Percentiles rank a stretch among this genome's conserved stretches.
Evolutionary conservation across 2,113 vertebrate genomes (phyloP).

Genomic region (Melierax canorus): DNA sequence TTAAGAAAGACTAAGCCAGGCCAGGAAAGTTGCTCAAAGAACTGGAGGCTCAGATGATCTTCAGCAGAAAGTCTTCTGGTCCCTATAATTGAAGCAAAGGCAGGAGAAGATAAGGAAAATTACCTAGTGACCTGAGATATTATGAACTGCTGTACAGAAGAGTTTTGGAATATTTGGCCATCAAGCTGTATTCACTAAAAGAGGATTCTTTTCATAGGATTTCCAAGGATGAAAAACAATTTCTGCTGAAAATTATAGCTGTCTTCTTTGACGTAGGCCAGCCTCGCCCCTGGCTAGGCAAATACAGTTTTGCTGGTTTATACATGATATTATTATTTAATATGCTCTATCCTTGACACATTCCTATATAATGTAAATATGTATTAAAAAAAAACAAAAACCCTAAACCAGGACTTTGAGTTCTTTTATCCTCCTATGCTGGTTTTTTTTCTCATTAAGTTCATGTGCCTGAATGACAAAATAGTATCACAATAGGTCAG

Average conservation of each 20-base stretch:
- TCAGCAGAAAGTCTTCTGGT: not conserved
- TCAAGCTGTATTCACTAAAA: not conserved
- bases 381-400: not conserved
- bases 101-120: not conserved
- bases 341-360: not conserved
- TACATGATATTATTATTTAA: not conserved
- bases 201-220: not conserved
- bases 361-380: not conserved
- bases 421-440: not conserved
- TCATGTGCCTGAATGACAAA: not conserved
- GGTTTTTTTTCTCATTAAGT: not conserved
- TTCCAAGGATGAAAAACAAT: not conserved
- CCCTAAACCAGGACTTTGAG: not conserved
- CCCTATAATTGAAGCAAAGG: slow-evolving; percentile 27
- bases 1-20: slow-evolving; percentile 5
- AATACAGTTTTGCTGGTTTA: not conserved
- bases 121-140: not conserved
- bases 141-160: not conserved
- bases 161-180: not conserved
- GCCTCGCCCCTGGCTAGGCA: not conserved
- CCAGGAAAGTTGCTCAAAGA: not conserved
- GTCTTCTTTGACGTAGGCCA: not conserved
- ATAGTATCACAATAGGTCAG: not conserved
- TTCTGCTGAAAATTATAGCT: not conserved
- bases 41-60: not conserved